These are phyloP conservation scores for Cyclopterus lumpus DNA, from an alignment of 2,797 vertebrate genomes.

Conservation along the genomic window DNA sequence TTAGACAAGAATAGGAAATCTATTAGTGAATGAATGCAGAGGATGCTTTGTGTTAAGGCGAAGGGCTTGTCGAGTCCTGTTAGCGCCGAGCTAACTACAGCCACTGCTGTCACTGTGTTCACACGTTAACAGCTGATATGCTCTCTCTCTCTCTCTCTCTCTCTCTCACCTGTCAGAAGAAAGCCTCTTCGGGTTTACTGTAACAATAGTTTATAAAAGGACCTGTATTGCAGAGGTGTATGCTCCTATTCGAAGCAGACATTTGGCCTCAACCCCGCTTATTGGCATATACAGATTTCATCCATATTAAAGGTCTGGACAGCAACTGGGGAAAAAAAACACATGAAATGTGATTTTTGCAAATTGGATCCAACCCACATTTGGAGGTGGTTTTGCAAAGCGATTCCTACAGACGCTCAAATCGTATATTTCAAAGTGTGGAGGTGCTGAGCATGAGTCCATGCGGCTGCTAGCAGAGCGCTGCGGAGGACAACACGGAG, in stretches of 20 bases:
- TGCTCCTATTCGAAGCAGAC: neutral
- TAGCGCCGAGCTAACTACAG: conserved; percentile 46
- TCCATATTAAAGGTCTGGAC: neutral
- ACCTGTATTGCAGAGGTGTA: neutral
- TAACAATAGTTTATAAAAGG: neutral
- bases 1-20: conserved; percentile 76
- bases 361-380: neutral
- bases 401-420: neutral
- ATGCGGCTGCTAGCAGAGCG: neutral
- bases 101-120: conserved; percentile 37
- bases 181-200: neutral
- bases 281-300: neutral
- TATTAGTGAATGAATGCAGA: conserved; percentile 70
- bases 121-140: conserved; percentile 8
- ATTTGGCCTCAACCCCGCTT: neutral
- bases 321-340: neutral
- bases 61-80: conserved; percentile 50
- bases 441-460: neutral
- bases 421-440: neutral
- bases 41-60: conserved; percentile 46
- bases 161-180: neutral
- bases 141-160: neutral
- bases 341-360: neutral
- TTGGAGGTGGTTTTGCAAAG: too few species aligned
- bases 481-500: neutral